Conservation (phyloP, 2,888 invertebrate genomes). For the Papilio protenor region DNA sequence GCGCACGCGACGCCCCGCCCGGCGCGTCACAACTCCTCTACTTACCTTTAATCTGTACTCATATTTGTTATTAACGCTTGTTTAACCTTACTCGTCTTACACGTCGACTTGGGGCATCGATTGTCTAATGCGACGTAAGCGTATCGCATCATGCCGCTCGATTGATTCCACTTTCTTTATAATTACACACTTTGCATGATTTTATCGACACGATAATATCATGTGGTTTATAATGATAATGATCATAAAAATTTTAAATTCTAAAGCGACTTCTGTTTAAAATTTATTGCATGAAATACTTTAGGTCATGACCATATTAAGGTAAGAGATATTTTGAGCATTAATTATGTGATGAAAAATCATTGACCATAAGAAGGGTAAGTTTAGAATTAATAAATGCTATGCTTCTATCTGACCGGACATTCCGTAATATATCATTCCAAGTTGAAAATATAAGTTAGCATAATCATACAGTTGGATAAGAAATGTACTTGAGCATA, state of each 20-base stretch:
- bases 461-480: slow-evolving; percentile 31
- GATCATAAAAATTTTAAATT: too few relatives aligned
- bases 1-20: slow-evolving; percentile 64
- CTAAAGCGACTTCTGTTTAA: too few relatives aligned
- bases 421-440: slow-evolving; percentile 9
- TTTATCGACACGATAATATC: background rate
- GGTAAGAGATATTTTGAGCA: background rate
- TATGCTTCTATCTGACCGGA: background rate
- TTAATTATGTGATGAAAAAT: too few relatives aligned
- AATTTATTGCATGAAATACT: too few relatives aligned
- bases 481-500: slow-evolving; percentile 25
- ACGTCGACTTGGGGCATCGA: slow-evolving; percentile 36
- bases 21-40: slow-evolving; percentile 55
- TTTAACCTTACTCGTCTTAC: slow-evolving; percentile 46
- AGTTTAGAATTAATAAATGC: background rate
- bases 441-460: slow-evolving; percentile 35
- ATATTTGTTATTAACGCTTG: slow-evolving; percentile 68
- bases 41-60: slow-evolving; percentile 67
- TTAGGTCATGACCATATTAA: too few relatives aligned
- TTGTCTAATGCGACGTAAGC: slow-evolving; percentile 24
- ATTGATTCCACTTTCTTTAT: slow-evolving; percentile 17
- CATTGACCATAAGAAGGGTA: background rate
- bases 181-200: slow-evolving; percentile 17
- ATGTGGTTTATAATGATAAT: too few relatives aligned
- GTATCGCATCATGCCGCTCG: slow-evolving; percentile 7